Conservation (phyloP, 1,140 invertebrate species). For the Cyrtorhinus lividipennis region DNA sequence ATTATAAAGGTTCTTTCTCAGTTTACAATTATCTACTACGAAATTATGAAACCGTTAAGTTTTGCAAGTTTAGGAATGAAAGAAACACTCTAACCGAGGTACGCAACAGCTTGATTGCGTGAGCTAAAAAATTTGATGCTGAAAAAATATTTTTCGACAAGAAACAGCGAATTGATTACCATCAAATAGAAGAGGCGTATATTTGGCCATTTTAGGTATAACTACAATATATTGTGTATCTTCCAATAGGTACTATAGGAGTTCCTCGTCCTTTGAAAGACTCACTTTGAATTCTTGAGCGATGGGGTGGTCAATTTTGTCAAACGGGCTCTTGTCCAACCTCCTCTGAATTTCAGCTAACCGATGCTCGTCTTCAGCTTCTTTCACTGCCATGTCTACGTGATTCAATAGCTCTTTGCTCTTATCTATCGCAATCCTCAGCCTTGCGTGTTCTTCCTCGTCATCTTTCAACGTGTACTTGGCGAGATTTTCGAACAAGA, state of each 20-base stretch:
- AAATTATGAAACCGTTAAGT: no score
- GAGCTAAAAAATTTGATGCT: no score
- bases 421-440: slow-evolving; percentile 55
- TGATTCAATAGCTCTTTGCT: slow-evolving; percentile 77
- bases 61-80: no score
- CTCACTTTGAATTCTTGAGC: slow-evolving; percentile 44
- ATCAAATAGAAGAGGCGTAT: no score
- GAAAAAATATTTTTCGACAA: no score
- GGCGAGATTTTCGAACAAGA: slow-evolving; percentile 78
- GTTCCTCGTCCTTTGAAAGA: background rate
- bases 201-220: no score
- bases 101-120: no score
- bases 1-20: no score
- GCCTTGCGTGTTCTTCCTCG: slow-evolving; percentile 43
- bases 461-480: slow-evolving; percentile 47
- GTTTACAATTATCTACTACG: no score
- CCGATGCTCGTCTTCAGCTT: slow-evolving; percentile 78
- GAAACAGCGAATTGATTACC: no score
- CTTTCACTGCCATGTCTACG: slow-evolving; percentile 84
- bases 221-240: background rate
- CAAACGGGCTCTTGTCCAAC: slow-evolving; percentile 61
- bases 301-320: slow-evolving; percentile 44
- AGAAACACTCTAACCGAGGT: no score
- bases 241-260: background rate
- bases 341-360: slow-evolving; percentile 72